Evolutionary conservation across 2,888 invertebrate species (phyloP).

Genomic region (Thymelicus acteon): DNA sequence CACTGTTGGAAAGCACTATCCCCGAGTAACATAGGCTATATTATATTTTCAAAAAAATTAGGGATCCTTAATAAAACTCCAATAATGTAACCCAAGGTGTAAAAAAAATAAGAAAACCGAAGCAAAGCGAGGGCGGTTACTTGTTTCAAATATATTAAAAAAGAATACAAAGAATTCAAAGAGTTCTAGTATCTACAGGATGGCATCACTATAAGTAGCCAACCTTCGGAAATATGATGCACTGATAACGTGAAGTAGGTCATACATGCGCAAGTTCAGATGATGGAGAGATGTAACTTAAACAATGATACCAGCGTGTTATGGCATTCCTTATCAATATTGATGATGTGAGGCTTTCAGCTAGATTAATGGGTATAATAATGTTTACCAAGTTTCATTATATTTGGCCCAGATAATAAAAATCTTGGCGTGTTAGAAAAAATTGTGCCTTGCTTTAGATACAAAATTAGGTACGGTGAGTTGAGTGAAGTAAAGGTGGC

Average conservation of each 20-base stretch:
- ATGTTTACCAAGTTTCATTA: conserved; percentile 2
- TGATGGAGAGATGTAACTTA: background rate
- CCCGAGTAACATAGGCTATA: too few species aligned
- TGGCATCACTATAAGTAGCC: conserved; percentile 4
- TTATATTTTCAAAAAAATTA: too few species aligned
- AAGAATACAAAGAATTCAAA: conserved; percentile 8
- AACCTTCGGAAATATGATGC: conserved; percentile 55
- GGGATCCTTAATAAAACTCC: too few species aligned
- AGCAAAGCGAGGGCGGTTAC: too few species aligned
- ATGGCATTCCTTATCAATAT: conserved; percentile 10
- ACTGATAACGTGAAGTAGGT: conserved; percentile 70
- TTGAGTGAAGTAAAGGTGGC: too few species aligned
- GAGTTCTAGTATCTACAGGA: background rate
- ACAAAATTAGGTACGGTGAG: background rate
- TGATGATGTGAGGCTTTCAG: conserved; percentile 11
- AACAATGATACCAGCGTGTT: conserved; percentile 8
- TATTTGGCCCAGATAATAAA: background rate
- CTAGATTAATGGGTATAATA: conserved; percentile 1
- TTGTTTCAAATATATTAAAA: conserved; percentile 6
- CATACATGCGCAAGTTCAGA: conserved; percentile 47
- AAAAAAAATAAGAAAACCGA: too few species aligned
- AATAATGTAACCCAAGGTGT: too few species aligned
- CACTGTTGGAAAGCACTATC: too few species aligned
- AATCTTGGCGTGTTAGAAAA: background rate
- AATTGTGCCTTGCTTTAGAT: background rate